Evolutionary conservation across 1,140 invertebrate species (phyloP).

Genomic region (Globodera ellingtonae): DNA sequence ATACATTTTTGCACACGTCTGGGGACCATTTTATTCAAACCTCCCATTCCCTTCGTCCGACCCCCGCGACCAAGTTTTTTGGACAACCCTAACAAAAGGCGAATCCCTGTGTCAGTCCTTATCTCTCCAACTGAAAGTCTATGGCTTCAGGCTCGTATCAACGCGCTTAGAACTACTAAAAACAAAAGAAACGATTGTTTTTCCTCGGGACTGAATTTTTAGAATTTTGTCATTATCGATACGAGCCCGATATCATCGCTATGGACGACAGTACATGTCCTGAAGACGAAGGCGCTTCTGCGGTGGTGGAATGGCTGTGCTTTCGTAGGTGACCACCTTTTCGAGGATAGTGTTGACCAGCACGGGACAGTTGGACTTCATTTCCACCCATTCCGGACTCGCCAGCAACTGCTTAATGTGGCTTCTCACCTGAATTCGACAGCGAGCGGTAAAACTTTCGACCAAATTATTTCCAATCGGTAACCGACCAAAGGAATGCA

Average conservation of each 20-base stretch:
- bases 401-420: conserved; percentile 38
- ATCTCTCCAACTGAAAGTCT: too few species aligned
- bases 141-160: too few species aligned
- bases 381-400: conserved; percentile 45
- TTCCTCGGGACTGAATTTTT: background rate
- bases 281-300: conserved; percentile 43
- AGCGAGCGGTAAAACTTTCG: background rate
- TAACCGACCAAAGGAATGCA: conserved; percentile 57
- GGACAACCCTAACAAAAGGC: too few species aligned
- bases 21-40: too few species aligned
- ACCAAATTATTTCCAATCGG: conserved; percentile 27
- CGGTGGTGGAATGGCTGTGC: conserved; percentile 33
- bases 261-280: conserved; percentile 38
- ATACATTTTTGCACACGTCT: too few species aligned
- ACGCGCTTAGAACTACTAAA: too few species aligned
- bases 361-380: conserved; percentile 42
- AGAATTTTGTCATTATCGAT: background rate
- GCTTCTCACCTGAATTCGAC: conserved; percentile 35
- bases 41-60: too few species aligned
- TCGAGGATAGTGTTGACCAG: conserved; percentile 49
- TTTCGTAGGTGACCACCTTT: conserved; percentile 41
- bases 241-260: too few species aligned
- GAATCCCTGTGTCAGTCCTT: too few species aligned
- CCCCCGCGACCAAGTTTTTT: too few species aligned
- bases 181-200: too few species aligned